A percentile compares a stretch with the other conserved stretches of the same genome.
Conservation (phyloP, 2,888 invertebrate species). For the Seira sanloemensis region DNA sequence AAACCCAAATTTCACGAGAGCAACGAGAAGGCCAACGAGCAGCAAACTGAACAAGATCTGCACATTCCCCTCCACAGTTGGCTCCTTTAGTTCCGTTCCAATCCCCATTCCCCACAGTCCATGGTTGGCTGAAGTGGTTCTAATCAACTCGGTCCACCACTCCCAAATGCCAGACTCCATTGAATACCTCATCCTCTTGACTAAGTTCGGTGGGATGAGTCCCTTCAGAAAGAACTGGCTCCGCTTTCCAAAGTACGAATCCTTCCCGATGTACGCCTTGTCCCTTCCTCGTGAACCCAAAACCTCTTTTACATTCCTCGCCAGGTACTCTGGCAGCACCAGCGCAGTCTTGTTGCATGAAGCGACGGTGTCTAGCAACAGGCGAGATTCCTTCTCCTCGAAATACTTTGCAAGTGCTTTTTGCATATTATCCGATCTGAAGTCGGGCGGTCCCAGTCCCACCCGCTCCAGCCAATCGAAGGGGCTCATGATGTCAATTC, state of each 20-base stretch:
- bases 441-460: neutral
- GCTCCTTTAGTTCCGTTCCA: neutral
- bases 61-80: neutral
- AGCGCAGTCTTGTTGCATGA: neutral
- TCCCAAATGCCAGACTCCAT: neutral
- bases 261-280: neutral
- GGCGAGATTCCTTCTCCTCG: neutral
- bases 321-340: neutral
- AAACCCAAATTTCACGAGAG: too few species aligned
- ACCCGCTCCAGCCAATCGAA: neutral
- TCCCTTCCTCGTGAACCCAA: neutral
- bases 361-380: neutral
- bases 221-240: neutral
- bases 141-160: neutral
- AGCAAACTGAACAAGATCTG: neutral
- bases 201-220: neutral
- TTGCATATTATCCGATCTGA: too few species aligned
- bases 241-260: neutral
- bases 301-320: neutral
- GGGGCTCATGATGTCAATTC: neutral
- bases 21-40: neutral
- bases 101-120: neutral
- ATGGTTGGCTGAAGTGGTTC: neutral
- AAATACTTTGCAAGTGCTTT: neutral
- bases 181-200: neutral